These are phyloP conservation scores for Mesocricetus auratus DNA, from an alignment of 2,113 vertebrate genomes.

Conservation along the genomic window DNA sequence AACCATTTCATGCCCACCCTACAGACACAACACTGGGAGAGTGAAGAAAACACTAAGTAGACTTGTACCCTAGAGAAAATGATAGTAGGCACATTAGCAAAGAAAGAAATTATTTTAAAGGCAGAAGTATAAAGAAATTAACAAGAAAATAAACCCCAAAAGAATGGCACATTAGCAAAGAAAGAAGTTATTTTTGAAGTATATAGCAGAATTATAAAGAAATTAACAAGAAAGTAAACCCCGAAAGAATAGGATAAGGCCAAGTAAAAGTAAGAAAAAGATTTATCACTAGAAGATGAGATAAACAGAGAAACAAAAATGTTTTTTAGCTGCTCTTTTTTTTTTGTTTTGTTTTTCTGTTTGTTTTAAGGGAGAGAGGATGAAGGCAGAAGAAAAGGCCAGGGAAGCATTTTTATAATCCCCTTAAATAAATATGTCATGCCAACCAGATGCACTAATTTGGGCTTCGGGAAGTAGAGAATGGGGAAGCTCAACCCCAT, in stretches of 20 bases:
- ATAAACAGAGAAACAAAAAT: neutral
- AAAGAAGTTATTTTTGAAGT: neutral
- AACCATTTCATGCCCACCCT: neutral
- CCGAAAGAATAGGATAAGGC: neutral
- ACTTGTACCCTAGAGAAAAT: neutral
- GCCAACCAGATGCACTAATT: conserved; percentile 67
- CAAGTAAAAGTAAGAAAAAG: neutral
- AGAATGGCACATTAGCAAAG: neutral
- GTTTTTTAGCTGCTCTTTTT: too few species aligned
- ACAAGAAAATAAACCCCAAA: neutral
- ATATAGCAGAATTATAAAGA: neutral
- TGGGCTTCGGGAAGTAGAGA: conserved; percentile 76
- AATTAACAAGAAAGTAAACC: neutral
- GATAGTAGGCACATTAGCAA: neutral
- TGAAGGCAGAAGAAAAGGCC: conserved; percentile 16
- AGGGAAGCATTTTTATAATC: conserved; percentile 14
- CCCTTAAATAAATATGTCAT: conserved; percentile 53
- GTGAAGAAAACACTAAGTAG: neutral
- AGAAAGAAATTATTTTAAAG: neutral
- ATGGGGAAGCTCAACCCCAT: conserved; percentile 76
- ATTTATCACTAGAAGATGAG: neutral
- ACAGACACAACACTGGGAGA: neutral
- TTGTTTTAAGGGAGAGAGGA: neutral
- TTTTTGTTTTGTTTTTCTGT: neutral
- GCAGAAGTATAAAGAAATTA: neutral